phyloP scores from a whole-genome alignment of 2,113 vertebrate species.

The cattle (Bos taurus) region ARS-UCD2.0 NC_037348.1:22912001-22912500 shows the following conservation, averaged over 20 bases:
- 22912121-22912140: neutral
- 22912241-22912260: neutral
- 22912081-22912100: neutral
- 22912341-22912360: neutral
- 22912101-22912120: neutral
- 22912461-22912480: neutral
- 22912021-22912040: neutral
- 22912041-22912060: neutral
- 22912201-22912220: neutral
- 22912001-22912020: neutral
- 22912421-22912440: neutral
- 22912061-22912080: neutral
- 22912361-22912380: neutral
- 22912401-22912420: neutral
- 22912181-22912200: neutral
- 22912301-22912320: neutral
- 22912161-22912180: neutral
- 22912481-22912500: neutral
- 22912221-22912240: neutral
- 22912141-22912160: neutral
- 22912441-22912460: neutral
- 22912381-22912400: neutral
- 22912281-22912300: neutral
- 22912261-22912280: neutral
- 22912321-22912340: neutral